A percentile compares a stretch with the other conserved stretches of the same genome.
Evolutionary conservation across 2,888 invertebrate genomes (phyloP).

Genomic region (Leucoma salicis): DNA sequence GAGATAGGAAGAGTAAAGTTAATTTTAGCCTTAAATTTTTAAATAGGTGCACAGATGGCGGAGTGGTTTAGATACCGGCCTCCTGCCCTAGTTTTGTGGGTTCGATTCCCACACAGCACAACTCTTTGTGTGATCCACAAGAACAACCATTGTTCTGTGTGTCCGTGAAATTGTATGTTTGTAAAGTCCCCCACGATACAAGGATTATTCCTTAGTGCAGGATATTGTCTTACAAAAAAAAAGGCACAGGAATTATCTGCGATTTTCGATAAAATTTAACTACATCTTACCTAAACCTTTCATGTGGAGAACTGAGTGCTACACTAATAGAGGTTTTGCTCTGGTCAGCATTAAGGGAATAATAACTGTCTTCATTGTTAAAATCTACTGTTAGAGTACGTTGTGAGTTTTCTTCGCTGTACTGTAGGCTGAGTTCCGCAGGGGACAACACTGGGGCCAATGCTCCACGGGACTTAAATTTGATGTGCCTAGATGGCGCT

Average conservation of each 20-base stretch:
- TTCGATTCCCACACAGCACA: too few relatives aligned
- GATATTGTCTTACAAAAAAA: too few relatives aligned
- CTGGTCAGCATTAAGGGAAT: constrained; percentile 66
- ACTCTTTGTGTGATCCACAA: too few relatives aligned
- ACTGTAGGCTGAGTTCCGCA: constrained; percentile 50
- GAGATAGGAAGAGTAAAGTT: too few relatives aligned
- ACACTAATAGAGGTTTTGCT: constrained; percentile 50
- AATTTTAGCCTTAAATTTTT: too few relatives aligned
- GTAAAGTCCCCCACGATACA: too few relatives aligned
- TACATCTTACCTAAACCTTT: constrained; percentile 55
- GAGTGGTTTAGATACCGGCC: too few relatives aligned
- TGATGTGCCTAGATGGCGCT: constrained; percentile 60
- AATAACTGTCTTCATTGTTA: constrained; percentile 49
- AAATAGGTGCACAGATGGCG: too few relatives aligned
- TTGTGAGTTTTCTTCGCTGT: constrained; percentile 47
- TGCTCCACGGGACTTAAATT: constrained; percentile 67
- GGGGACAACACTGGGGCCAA: constrained; percentile 59
- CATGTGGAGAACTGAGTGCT: constrained; percentile 62
- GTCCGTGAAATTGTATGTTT: too few relatives aligned
- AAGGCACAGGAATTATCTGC: neutral
- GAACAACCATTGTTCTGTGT: too few relatives aligned
- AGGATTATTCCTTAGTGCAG: too few relatives aligned
- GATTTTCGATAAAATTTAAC: constrained; percentile 5
- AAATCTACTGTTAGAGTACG: constrained; percentile 54
- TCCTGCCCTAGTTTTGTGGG: too few relatives aligned